Conservation (phyloP, 2,888 invertebrate genomes). For the Euzetes globulus region DNA sequence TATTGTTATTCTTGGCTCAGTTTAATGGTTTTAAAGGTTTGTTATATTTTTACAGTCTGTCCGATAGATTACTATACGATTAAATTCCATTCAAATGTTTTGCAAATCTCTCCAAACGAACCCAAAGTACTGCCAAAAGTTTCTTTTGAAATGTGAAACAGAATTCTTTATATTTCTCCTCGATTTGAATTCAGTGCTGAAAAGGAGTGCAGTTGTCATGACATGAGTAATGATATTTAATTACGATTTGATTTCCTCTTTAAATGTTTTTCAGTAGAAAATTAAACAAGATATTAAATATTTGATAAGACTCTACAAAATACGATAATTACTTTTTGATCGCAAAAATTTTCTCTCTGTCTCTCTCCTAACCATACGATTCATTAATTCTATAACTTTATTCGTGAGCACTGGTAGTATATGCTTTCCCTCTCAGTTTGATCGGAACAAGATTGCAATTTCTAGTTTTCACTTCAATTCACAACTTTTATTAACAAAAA, state of each 20-base stretch:
- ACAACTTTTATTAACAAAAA: slow-evolving; percentile 29
- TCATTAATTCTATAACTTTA: slow-evolving; percentile 14
- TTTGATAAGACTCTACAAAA: slow-evolving; percentile 6
- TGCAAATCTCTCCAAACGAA: too few relatives aligned
- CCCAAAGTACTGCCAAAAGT: neutral
- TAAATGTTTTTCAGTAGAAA: neutral
- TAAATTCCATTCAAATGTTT: neutral
- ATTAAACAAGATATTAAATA: slow-evolving; percentile 13
- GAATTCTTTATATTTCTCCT: neutral
- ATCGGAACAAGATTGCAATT: slow-evolving; percentile 26
- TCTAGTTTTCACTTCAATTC: slow-evolving; percentile 14
- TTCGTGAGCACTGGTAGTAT: neutral
- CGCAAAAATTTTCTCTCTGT: neutral
- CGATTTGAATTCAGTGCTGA: neutral
- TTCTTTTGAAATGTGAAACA: neutral
- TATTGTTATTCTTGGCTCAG: too few relatives aligned
- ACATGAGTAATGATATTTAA: slow-evolving; percentile 17
- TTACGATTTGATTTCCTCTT: slow-evolving; percentile 15
- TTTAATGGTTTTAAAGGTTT: too few relatives aligned
- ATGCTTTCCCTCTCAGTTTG: neutral
- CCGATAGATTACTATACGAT: neutral
- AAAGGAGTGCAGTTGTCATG: slow-evolving; percentile 5
- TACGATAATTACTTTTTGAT: slow-evolving; percentile 23
- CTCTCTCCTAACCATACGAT: slow-evolving; percentile 6
- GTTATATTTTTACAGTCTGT: too few relatives aligned